phyloP scores from a whole-genome alignment of 1,140 invertebrate genomes.

The Penaeus japonicus region DNA sequence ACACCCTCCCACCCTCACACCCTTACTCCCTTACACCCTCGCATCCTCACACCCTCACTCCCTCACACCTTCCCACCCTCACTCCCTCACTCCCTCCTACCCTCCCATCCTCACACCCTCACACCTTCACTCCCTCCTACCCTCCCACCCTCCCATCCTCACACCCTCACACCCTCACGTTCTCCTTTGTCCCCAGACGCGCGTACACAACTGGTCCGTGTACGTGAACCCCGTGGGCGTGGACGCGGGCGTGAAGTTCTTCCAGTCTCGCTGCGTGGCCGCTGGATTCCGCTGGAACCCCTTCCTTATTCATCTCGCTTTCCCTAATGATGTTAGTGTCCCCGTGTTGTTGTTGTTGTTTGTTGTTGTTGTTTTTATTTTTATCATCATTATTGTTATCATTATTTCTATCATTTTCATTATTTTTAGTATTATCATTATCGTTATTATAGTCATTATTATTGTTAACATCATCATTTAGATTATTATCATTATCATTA shows the following conservation, averaged over 20 bases:
- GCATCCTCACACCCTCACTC: not conserved
- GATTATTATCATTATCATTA: conserved; percentile 42
- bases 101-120: not conserved
- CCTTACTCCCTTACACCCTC: not conserved
- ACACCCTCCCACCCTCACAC: not conserved
- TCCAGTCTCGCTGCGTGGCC: conserved; percentile 83
- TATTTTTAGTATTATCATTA: no score
- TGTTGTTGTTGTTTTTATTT: not conserved
- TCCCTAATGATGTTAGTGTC: conserved; percentile 81
- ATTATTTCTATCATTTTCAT: not conserved
- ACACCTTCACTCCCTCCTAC: not conserved
- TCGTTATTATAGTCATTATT: no score
- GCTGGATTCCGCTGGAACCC: conserved; percentile 94
- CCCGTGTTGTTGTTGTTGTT: not conserved
- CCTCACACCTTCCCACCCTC: not conserved
- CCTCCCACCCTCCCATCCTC: conserved; percentile 15
- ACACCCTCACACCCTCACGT: no score
- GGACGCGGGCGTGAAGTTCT: conserved; percentile 83
- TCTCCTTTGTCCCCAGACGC: conserved; percentile 65
- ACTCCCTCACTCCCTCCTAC: no score
- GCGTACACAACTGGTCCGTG: conserved; percentile 89
- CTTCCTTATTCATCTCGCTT: conserved; percentile 86
- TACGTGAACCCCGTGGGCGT: conserved; percentile 94
- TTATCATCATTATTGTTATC: not conserved
- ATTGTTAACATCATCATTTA: no score